Evolutionary conservation across 2,113 vertebrate genomes (phyloP), one percentile per base, ranked within the genome.

Genomic region (Albula glossodonta): DNA sequence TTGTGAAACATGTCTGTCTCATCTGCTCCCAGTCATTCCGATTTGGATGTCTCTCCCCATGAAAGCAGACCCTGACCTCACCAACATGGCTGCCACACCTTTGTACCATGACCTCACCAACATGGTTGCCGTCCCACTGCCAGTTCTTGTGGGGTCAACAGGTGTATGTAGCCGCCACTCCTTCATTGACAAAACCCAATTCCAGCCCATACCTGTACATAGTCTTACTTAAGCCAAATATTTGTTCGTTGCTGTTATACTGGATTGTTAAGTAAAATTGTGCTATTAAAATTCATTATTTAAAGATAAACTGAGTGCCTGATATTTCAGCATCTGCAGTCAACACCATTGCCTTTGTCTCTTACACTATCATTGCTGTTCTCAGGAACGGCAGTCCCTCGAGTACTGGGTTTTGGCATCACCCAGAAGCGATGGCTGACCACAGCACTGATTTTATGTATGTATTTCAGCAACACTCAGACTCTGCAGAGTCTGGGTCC

Each of bases 261-360:
- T 83, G 70, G 90, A 92, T 91, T 94, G 92, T 92, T 90, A 89
- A 93, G 92, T 93, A 91, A 92, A 92, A 90, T 87, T 91, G 93
- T 94, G 91, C 88, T 89, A 95, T 91, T 96, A 95, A 95, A 95
- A 90, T 85, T 89, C 83, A 91, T 84, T 93, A 89, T 93, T 93
- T 91, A 90, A 95, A 91, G 78, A 89, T 85, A 79, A 79, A 78
- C 70, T 78, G 7, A 9, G 78, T 79, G 49, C 5, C 41, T 12
- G 60, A 66, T 66, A 74, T 49, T 84, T 5, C 48, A 84, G 63
- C 66, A 25, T 66, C 25, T 6, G 19, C 8, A 8, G 3, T 19
- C 3, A 22, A 66, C 17, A 66, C 60, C 60, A 3, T 5, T 3
- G 7, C 60, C 6, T 66, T 66, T 41, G 31, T 41, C 53, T 12